A percentile compares a stretch with the other conserved stretches of the same genome.
These are phyloP conservation scores for Phaonia tiefii DNA, from an alignment of 2,888 invertebrate species.

Conservation along the genomic window DNA sequence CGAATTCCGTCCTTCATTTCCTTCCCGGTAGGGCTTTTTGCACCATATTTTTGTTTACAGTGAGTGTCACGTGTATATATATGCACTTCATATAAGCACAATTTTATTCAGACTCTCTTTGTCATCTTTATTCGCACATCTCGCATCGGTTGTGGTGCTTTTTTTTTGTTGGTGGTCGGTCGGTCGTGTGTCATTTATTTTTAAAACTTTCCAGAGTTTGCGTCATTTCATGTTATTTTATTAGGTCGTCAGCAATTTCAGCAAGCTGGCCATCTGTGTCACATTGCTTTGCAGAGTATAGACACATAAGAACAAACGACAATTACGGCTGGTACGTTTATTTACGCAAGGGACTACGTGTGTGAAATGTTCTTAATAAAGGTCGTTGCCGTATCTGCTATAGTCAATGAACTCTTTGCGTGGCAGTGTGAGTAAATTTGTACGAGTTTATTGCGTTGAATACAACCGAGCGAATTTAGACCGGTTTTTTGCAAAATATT, in stretches of 20 bases:
- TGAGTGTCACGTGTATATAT: background rate
- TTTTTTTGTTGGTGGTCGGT: background rate
- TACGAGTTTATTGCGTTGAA: background rate
- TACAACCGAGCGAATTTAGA: background rate
- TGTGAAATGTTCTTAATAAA: constrained; percentile 35
- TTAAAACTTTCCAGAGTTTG: constrained; percentile 78
- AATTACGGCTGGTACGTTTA: too few species aligned
- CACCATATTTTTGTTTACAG: too few species aligned
- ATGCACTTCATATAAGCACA: too few species aligned
- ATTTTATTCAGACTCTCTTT: background rate
- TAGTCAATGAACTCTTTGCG: constrained; percentile 26
- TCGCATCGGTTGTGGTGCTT: background rate
- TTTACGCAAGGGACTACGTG: background rate
- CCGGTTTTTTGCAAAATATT: background rate
- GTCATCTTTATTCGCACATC: background rate
- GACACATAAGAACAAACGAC: background rate
- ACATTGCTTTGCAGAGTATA: background rate
- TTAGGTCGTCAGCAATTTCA: constrained; percentile 72
- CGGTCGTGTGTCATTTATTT: constrained; percentile 53
- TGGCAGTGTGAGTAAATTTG: background rate
- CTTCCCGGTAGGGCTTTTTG: too few species aligned
- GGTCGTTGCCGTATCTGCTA: constrained; percentile 26
- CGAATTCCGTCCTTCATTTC: too few species aligned
- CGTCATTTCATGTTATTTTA: constrained; percentile 80
- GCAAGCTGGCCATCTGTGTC: background rate